Percentiles rank a stretch among this genome's conserved stretches.
These are phyloP conservation scores for Nipponia nippon DNA, from an alignment of 2,113 vertebrate genomes.

Conservation along the genomic window DNA sequence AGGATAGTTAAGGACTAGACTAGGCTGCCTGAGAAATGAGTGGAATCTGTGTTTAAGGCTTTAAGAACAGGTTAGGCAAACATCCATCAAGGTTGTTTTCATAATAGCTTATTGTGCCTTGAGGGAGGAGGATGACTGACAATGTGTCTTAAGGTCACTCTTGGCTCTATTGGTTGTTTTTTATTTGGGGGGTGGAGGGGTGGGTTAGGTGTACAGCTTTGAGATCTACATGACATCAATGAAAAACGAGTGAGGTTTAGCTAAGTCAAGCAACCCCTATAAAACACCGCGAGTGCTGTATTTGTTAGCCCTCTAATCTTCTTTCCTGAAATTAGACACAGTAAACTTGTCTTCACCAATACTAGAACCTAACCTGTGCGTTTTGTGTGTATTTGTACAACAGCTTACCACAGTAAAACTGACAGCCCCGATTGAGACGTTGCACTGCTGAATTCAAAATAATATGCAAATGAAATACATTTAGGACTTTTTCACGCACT, in stretches of 20 bases:
- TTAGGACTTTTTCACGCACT: neutral
- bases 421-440: neutral
- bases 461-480: neutral
- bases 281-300: neutral
- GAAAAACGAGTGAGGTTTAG: neutral
- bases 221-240: neutral
- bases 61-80: constrained; percentile 1
- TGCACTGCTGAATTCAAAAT: neutral
- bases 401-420: neutral
- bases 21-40: neutral
- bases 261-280: neutral
- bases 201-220: neutral
- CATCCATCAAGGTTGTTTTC: neutral
- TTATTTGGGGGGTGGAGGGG: neutral
- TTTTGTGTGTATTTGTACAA: neutral
- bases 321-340: neutral
- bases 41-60: neutral
- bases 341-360: neutral
- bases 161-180: neutral
- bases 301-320: neutral
- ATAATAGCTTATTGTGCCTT: neutral
- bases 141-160: neutral
- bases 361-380: neutral
- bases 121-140: neutral
- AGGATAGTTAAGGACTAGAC: neutral